These are phyloP conservation scores for mouse (Mus musculus) DNA, from an alignment of 2,113 vertebrate species.

Conservation along the genomic window GRCm39 chr10:34539501-34540000, in stretches of 20 bases:
- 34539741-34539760: slow-evolving; percentile 37
- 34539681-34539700: slow-evolving; percentile 9
- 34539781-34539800: background rate
- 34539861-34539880: background rate
- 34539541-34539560: background rate
- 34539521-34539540: background rate
- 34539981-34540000: background rate
- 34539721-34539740: background rate
- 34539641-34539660: background rate
- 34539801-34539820: background rate
- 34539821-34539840: background rate
- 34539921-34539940: background rate
- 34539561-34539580: slow-evolving; percentile 13
- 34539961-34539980: no score
- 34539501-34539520: background rate
- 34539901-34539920: background rate
- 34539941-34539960: background rate
- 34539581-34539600: background rate
- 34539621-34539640: background rate
- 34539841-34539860: background rate
- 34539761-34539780: slow-evolving; percentile 39
- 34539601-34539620: background rate
- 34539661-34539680: slow-evolving; percentile 31
- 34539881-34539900: background rate
- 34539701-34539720: background rate